Evolutionary conservation across 2,888 invertebrate species (phyloP).

Genomic region (Eugnorisma glareosa): DNA sequence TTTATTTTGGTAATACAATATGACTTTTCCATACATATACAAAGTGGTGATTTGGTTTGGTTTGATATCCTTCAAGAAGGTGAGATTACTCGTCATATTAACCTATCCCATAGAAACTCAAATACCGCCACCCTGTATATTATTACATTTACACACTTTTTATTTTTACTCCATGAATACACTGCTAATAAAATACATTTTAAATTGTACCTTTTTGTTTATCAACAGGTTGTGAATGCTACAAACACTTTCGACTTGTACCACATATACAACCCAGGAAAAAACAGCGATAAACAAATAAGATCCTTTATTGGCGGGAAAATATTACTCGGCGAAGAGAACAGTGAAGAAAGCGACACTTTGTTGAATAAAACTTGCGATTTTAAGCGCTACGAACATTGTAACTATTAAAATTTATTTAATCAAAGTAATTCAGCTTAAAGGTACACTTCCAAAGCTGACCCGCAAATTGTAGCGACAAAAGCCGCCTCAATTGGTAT

Average conservation of each 20-base stretch:
- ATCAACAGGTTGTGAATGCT: slow-evolving; percentile 17
- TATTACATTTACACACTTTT: too few relatives aligned
- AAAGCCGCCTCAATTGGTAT: not conserved
- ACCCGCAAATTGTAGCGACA: not conserved
- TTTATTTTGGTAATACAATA: not conserved
- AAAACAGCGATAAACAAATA: not conserved
- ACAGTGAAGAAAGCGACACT: not conserved
- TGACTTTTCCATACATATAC: not conserved
- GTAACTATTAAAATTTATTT: slow-evolving; percentile 18
- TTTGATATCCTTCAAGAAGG: too few relatives aligned
- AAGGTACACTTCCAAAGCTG: not conserved
- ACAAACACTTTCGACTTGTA: slow-evolving; percentile 32
- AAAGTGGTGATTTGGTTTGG: too few relatives aligned
- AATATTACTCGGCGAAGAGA: slow-evolving; percentile 1
- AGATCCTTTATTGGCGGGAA: slow-evolving; percentile 21
- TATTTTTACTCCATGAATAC: too few relatives aligned
- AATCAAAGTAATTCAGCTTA: not conserved
- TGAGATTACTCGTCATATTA: too few relatives aligned
- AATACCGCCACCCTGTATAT: too few relatives aligned
- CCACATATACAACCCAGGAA: slow-evolving; percentile 13
- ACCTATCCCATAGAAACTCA: too few relatives aligned
- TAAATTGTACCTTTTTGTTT: not conserved
- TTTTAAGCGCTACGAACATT: slow-evolving; percentile 20
- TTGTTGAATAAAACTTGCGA: not conserved
- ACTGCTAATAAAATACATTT: too few relatives aligned